Percentiles rank a stretch among this genome's conserved stretches.
These are phyloP conservation scores for Leptothorax acervorum DNA, from an alignment of 2,888 invertebrate genomes.

Conservation along the genomic window DNA sequence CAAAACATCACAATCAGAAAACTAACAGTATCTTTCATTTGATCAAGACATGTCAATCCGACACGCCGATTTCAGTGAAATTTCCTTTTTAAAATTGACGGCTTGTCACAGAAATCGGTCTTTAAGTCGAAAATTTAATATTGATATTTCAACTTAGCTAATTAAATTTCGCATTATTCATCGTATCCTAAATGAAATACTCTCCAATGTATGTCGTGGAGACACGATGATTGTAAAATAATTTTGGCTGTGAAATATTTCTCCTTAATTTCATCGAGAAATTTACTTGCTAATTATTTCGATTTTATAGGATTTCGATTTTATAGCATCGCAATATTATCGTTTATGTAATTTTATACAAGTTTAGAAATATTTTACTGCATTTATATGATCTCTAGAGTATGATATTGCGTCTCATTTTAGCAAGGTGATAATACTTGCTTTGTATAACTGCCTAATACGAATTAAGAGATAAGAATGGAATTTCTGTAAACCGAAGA, in stretches of 20 bases:
- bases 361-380: neutral
- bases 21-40: neutral
- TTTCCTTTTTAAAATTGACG: neutral
- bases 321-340: constrained; percentile 24
- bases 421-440: neutral
- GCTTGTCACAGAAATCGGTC: neutral
- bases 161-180: neutral
- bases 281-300: constrained; percentile 19
- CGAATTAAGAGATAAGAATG: constrained; percentile 15
- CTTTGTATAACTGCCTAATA: constrained; percentile 40
- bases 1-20: constrained; percentile 7
- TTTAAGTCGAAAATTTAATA: neutral
- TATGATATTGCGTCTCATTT: neutral
- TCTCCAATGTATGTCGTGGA: neutral
- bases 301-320: neutral
- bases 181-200: neutral
- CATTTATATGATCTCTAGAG: constrained; percentile 11
- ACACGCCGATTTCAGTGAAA: neutral
- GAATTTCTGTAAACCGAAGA: constrained; percentile 54
- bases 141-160: neutral
- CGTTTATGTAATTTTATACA: neutral
- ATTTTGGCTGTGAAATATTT: constrained; percentile 50
- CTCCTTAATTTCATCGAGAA: neutral
- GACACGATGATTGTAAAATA: constrained; percentile 31
- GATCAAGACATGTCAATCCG: neutral